Conservation (phyloP, 2,113 vertebrate genomes). For the Vidua chalybeata region DNA sequence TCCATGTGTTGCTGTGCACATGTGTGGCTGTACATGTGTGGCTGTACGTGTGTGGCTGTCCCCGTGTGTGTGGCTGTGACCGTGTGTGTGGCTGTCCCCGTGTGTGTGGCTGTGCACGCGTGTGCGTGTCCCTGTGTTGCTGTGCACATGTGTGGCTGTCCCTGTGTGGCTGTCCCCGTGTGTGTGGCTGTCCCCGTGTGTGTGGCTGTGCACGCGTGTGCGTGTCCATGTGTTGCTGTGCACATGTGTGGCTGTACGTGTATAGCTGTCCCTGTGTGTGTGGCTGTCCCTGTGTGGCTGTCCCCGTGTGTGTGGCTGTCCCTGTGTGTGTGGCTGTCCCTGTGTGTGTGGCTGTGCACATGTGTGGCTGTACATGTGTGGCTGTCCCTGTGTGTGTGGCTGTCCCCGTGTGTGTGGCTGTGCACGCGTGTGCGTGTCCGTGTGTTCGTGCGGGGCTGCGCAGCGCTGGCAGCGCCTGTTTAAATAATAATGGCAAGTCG, state of each 20-base stretch:
- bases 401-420: neutral
- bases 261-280: too few relatives aligned
- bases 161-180: too few relatives aligned
- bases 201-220: neutral
- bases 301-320: too few relatives aligned
- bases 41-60: neutral
- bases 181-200: neutral
- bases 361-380: neutral
- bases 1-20: too few relatives aligned
- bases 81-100: too few relatives aligned
- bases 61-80: too few relatives aligned
- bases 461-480: slow-evolving; percentile 65
- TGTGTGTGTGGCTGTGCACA: neutral
- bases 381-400: too few relatives aligned
- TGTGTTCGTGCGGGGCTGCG: neutral
- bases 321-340: too few relatives aligned
- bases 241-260: neutral
- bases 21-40: too few relatives aligned
- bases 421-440: neutral
- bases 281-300: neutral
- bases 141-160: neutral
- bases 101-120: too few relatives aligned
- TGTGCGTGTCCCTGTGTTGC: neutral
- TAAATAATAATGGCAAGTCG: slow-evolving; percentile 83
- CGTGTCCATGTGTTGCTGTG: too few relatives aligned